Evolutionary conservation across 2,797 vertebrate genomes (phyloP), one percentile per base, ranked within the genome.

Genomic region (Nannoperca obscura): DNA sequence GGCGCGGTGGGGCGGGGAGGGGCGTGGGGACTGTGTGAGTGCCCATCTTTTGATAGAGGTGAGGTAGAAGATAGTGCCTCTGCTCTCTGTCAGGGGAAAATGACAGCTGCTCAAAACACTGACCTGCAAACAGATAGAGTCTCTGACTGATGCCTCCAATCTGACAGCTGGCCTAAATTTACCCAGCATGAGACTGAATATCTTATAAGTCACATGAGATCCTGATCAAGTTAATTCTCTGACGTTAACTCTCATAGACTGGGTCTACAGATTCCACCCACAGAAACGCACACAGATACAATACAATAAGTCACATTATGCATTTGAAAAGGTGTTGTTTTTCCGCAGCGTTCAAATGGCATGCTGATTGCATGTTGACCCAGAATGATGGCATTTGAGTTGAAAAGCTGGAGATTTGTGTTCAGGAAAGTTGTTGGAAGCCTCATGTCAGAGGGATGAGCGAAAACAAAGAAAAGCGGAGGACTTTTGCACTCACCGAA

Each of bases 101-200:
- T 83, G 86, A 80, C 83, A 89, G 86, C 81, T 71, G 77, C 86
- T 88, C 79, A 74, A 81, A 88, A 89, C 71, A 81, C 80, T 82
- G 82, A 68, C 83, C 76, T 70, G 68, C 0, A 47, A 81, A 52
- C 13, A 40, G 76, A 88, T 75, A 67, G 71, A 80, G 66, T 63
- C 81, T 81, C 67, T 82, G 79, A 82, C 71, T 86, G 86, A 86
- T 80, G 76, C 53, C 53, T 80, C 24, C 32, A 52, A 53, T 81
- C 65, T 88, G 86, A 87, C 82, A 86, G 88, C 24, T 77, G 66
- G 64, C 63, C 62, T 78, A 81, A 87, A 89, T 86, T 79, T 62
- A 80, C 72, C 71, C 70, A 59, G 70, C 70, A 78, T 81, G 76
- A 74, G 47, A 73, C 65, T 9, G 74, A 87, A 78, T 78, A 72